Percentiles rank a stretch among this genome's conserved stretches.
Conservation (phyloP, 2,888 invertebrate genomes). For the Eilema depressum region DNA sequence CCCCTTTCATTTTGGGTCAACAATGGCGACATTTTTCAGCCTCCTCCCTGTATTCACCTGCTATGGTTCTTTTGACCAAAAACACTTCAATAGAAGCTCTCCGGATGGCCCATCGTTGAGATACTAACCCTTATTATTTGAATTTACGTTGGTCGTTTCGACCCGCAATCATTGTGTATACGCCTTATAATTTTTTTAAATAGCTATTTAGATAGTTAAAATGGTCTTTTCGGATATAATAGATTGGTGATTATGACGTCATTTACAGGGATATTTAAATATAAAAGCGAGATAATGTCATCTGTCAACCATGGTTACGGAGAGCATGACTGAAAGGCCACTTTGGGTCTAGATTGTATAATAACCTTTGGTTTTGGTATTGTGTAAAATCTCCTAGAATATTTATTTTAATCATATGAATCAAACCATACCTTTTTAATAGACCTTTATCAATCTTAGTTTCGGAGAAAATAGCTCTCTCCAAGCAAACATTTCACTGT, state of each 20-base stretch:
- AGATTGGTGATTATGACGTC: background rate
- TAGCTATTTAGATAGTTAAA: constrained; percentile 44
- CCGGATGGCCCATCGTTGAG: constrained; percentile 48
- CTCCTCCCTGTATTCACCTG: constrained; percentile 32
- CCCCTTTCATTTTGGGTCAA: constrained; percentile 26
- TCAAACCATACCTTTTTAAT: too few species aligned
- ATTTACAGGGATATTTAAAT: background rate
- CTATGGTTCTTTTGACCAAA: constrained; percentile 37
- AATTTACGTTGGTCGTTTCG: constrained; percentile 37
- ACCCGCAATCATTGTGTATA: constrained; percentile 33
- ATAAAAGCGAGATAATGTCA: background rate
- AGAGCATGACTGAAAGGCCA: background rate
- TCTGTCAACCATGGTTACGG: too few species aligned
- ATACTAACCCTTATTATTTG: constrained; percentile 49
- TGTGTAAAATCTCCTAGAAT: too few species aligned
- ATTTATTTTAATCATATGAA: too few species aligned
- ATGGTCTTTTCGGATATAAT: constrained; percentile 14
- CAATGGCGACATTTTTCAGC: constrained; percentile 46
- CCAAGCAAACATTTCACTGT: background rate
- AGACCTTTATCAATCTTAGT: background rate
- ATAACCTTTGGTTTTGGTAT: too few species aligned
- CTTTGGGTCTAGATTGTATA: too few species aligned
- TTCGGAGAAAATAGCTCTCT: background rate
- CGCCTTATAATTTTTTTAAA: constrained; percentile 41
- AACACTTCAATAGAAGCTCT: constrained; percentile 47